Conservation (phyloP, 2,797 vertebrate species). For the Stomatorhinus walkeri region DNA sequence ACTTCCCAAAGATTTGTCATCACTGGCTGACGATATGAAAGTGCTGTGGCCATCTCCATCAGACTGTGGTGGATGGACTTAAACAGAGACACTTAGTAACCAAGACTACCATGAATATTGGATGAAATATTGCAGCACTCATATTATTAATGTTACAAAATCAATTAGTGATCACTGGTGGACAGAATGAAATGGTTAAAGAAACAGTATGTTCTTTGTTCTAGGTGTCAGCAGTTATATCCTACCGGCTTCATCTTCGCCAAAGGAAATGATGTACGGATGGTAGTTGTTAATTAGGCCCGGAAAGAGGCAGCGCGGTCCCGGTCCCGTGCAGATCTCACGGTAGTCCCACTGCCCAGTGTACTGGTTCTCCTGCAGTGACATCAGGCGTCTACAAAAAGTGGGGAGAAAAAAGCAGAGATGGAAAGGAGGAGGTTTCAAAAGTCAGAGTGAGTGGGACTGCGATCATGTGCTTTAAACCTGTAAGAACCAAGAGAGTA, state of each 20-base stretch:
- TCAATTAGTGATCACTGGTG: background rate
- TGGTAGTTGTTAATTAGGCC: conserved; percentile 89
- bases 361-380: conserved; percentile 68
- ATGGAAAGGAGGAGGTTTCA: background rate
- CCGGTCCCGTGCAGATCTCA: conserved; percentile 87
- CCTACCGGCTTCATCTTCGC: conserved; percentile 87
- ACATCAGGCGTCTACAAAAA: conserved; percentile 79
- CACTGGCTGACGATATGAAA: background rate
- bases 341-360: conserved; percentile 72
- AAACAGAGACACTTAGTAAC: background rate
- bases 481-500: background rate
- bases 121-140: background rate
- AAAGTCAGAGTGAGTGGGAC: background rate
- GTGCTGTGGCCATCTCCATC: background rate
- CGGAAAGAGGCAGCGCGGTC: conserved; percentile 81
- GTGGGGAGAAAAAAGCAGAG: background rate
- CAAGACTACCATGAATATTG: background rate
- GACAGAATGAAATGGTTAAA: background rate
- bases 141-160: background rate
- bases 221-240: background rate
- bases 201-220: background rate
- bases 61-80: background rate
- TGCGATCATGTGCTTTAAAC: background rate
- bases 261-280: conserved; percentile 87
- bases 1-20: background rate